phyloP scores from a whole-genome alignment of 2,888 invertebrate species.

The Agriopis aurantiaria region DNA sequence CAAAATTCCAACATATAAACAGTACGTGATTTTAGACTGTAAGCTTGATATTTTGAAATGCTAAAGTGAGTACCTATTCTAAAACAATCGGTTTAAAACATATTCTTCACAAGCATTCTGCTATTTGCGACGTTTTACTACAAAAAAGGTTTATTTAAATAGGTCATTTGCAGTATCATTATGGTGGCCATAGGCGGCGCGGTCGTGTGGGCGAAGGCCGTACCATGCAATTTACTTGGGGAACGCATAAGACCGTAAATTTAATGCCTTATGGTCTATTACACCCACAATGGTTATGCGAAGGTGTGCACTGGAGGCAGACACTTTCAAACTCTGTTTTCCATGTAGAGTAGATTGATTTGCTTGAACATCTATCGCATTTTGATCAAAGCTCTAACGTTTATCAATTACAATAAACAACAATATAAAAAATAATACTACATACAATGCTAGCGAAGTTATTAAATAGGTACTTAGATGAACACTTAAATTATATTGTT shows the following conservation, averaged over 20 bases:
- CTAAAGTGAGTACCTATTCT: not conserved
- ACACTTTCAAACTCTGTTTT: conserved; percentile 22
- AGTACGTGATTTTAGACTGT: not conserved
- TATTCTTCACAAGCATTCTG: not conserved
- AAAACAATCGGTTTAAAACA: not conserved
- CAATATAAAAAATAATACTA: no score
- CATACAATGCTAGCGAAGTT: no score
- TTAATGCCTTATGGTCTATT: conserved; percentile 60
- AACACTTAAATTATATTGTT: no score
- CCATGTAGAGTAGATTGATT: conserved; percentile 18
- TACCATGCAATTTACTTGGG: conserved; percentile 64
- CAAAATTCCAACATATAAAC: not conserved
- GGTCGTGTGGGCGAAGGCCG: conserved; percentile 58
- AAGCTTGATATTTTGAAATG: not conserved
- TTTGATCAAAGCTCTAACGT: not conserved
- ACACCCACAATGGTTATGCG: conserved; percentile 47
- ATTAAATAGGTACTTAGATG: no score
- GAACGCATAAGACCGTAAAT: conserved; percentile 57
- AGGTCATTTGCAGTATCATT: conserved; percentile 61
- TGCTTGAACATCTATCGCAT: conserved; percentile 3
- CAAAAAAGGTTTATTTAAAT: conserved; percentile 47
- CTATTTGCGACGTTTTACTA: not conserved
- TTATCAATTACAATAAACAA: not conserved
- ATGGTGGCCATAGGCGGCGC: conserved; percentile 49
- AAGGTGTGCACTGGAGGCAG: conserved; percentile 32